Base-by-base conservation (phyloP, 2,113 vertebrate genomes). In the Myotis davidii region DNA sequence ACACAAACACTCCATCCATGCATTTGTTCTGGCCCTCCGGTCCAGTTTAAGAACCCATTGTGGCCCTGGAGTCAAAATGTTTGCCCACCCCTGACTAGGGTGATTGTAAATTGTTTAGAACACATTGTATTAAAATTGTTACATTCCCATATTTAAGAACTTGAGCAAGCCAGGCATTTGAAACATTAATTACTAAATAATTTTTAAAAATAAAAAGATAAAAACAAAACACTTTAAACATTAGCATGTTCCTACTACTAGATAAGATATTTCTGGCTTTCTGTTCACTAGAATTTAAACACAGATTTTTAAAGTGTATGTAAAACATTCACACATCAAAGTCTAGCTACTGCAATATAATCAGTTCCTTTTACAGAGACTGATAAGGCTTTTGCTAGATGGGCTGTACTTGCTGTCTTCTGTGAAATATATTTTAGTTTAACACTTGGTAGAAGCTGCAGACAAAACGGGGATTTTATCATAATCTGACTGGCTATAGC, bases 241-340 rank as follows among this genome's bases (percentile, higher is more conserved):
- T 81, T 27, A 72, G 20, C 18, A 4, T 82, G 45, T 72, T 90
- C 34, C 72, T 56, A 77, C 9, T 34, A 14, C 32, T 42, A 81
- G 48, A 32, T 89, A 92, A 90, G 69, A 27, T 54, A 81, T 79
- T 73, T 73, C 61, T 69, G 76, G 50, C 14, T 94, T 48, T 4
- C 45, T 29, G 17, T 95, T 70, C 37, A 95, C 50, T 83, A 88
- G 45, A 67, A 59, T 74, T 88, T 88, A 95, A 56, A 73, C 34
- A 92, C 93, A 61, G 34, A 90, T 69, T 94, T 94, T 93, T 67
- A 64, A 86, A 73, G 50, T 88, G 48, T 56, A 52, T 50, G 82
- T 85, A 94, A 89, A 85, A 77, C 61, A 92, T 74, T 90, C 73
- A 34, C n/a, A 92, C n/a, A 50, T 70, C 84, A 83, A 95, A 69